Evolutionary conservation across 2,113 vertebrate species (phyloP).

Genomic region (Ramphastos sulfuratus): DNA sequence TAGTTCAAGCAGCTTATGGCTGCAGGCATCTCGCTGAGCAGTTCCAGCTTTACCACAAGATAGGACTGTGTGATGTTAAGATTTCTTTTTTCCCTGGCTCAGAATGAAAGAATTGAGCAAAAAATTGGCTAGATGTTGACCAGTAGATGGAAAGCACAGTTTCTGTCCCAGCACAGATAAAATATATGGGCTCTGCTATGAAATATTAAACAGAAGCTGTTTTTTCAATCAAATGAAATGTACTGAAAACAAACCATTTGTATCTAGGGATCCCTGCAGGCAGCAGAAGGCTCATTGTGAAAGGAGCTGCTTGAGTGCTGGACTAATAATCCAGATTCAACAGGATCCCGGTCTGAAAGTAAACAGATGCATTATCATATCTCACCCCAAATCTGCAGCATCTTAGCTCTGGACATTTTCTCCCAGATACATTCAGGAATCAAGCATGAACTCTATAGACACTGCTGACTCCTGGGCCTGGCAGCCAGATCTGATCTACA

Average conservation of each 20-base stretch:
- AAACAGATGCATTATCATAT: background rate
- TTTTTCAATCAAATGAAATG: background rate
- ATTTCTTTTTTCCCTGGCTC: background rate
- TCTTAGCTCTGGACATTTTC: background rate
- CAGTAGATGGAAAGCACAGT: background rate
- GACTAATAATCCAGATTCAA: background rate
- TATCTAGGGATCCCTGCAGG: background rate
- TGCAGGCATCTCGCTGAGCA: background rate
- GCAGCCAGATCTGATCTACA: no score
- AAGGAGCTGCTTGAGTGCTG: background rate
- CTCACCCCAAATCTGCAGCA: background rate
- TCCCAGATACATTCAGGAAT: background rate
- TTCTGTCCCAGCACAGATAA: background rate
- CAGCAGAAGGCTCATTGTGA: background rate
- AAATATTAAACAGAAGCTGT: constrained; percentile 8
- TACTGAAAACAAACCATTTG: background rate
- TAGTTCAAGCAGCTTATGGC: background rate
- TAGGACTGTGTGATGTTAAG: background rate
- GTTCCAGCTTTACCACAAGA: background rate
- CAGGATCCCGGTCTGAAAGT: background rate
- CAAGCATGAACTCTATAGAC: background rate
- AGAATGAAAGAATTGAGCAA: background rate
- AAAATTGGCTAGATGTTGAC: background rate
- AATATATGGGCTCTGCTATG: background rate
- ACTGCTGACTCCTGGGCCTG: background rate